Evolutionary conservation across 2,113 vertebrate species (phyloP).

Genomic region (Onychostoma macrolepis): DNA sequence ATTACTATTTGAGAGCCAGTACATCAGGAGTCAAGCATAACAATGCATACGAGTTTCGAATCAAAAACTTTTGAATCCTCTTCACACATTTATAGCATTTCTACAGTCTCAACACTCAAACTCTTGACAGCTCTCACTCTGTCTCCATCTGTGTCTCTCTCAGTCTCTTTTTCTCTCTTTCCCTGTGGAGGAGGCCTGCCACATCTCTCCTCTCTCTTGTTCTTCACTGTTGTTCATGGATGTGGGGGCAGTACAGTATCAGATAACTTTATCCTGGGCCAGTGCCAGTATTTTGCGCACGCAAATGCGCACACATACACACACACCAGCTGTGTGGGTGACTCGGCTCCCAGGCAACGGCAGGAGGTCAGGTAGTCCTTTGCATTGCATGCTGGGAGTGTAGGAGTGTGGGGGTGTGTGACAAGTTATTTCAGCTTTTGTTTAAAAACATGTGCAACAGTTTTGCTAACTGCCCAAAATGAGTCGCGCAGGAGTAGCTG

Average conservation of each 20-base stretch:
- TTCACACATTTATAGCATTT: conserved; percentile 33
- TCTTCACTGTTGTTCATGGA: conserved; percentile 46
- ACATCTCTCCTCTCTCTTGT: conserved; percentile 30
- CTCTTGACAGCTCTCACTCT: conserved; percentile 24
- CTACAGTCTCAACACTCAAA: conserved; percentile 21
- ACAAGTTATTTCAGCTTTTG: conserved; percentile 59
- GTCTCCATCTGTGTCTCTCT: conserved; percentile 27
- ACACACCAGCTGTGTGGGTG: conserved; percentile 62
- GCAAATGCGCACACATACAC: conserved; percentile 1
- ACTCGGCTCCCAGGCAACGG: conserved; percentile 57
- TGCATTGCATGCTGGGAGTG: conserved; percentile 61
- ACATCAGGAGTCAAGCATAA: conserved; percentile 34
- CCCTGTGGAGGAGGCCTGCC: conserved; percentile 34
- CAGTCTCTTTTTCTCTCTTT: conserved; percentile 11
- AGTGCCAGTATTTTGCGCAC: conserved; percentile 51
- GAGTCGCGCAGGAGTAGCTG: conserved; percentile 42
- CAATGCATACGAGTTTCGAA: neutral
- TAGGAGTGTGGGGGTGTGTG: conserved; percentile 60
- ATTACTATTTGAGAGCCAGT: conserved; percentile 23
- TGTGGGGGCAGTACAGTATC: conserved; percentile 57
- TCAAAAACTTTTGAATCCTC: conserved; percentile 10
- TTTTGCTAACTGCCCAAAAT: conserved; percentile 44
- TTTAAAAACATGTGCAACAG: conserved; percentile 55
- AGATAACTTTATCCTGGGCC: conserved; percentile 56
- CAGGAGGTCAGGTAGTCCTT: conserved; percentile 61